phyloP scores from a whole-genome alignment of 1,140 invertebrate genomes.

The Globodera rostochiensis region DNA sequence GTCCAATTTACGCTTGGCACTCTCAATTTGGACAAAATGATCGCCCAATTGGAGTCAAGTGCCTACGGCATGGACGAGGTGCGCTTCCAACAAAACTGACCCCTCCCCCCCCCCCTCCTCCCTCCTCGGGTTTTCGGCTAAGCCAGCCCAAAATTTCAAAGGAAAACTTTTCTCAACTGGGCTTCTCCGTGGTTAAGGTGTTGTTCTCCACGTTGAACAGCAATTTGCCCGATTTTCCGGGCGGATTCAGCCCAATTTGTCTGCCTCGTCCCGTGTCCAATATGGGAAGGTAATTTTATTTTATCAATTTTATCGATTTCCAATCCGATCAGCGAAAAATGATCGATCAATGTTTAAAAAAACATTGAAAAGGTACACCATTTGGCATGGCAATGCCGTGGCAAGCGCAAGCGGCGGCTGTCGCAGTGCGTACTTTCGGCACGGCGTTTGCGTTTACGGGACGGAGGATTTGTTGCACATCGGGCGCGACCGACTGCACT shows the following conservation, averaged over 20 bases:
- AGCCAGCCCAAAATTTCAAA: not conserved
- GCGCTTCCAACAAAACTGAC: not conserved
- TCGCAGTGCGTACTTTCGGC: conserved; percentile 32
- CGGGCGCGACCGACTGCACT: conserved; percentile 4
- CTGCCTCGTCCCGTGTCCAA: not conserved
- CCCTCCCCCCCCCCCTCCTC: too few species aligned
- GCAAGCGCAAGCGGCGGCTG: conserved; percentile 12
- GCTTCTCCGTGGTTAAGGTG: conserved; percentile 22
- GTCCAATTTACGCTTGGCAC: conserved; percentile 41
- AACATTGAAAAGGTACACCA: not conserved
- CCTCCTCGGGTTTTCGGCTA: not conserved
- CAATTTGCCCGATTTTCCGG: conserved; percentile 40
- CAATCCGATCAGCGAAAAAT: too few species aligned
- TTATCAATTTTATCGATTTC: not conserved
- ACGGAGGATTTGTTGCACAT: conserved; percentile 38
- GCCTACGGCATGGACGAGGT: conserved; percentile 46
- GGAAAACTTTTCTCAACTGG: too few species aligned
- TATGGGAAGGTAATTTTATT: conserved; percentile 28
- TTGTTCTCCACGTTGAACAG: conserved; percentile 37
- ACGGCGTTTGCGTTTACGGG: conserved; percentile 42
- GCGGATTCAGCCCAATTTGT: conserved; percentile 33
- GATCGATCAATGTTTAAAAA: too few species aligned
- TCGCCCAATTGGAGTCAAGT: conserved; percentile 31
- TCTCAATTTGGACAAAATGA: conserved; percentile 26
- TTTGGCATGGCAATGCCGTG: not conserved